Evolutionary conservation across 2,888 invertebrate species (phyloP), one percentile per base, ranked within the genome.

Genomic region (Lissocephala sabroskyi): DNA sequence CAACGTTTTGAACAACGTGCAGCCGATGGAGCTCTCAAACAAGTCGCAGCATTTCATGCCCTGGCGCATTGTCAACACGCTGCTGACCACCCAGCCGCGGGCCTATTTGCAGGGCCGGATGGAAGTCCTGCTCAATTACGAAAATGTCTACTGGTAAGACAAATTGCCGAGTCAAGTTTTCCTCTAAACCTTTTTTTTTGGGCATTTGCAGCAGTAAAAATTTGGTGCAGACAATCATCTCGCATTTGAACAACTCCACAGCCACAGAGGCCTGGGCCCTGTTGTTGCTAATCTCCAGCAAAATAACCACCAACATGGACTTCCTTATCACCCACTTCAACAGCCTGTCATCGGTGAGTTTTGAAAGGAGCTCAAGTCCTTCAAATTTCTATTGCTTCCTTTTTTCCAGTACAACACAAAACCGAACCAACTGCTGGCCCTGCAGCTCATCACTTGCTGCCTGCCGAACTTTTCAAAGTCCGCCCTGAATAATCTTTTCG

Each of bases 251-350:
- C 13, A 82, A 83, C 0, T 68, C 80, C 1, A 83, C 83, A 59
- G 84, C 82, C 3, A 82, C 82, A 0, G 84, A 84, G 52, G 84
- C 84, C 1, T 84, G 84, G 84, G 68, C 80, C 4, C 50, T 84
- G 16, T 59, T 84, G 1, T 41, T 70, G 0, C 40, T 70, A 0
- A 37, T 70, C n/a, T 70, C 68, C 4, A 82, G 82, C 52, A 81
- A 83, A 11, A 78, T 84, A 35, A 80, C 79, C 4, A 81, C 79
- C 3, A 84, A 83, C 43, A 64, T 83, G 10, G 84, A 84, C 49
- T 66, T 80, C 1, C 58, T 83, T 0, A 79, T 84, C 7, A 79
- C 79, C 11, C 68, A 70, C 4, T 82, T 82, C 13, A 77, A 76
- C 33, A 54, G 70, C 0, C 52, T 80, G 5, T 74, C 82, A 16